Evolutionary conservation across 2,888 invertebrate genomes (phyloP).

Genomic region (Hedya salicella): DNA sequence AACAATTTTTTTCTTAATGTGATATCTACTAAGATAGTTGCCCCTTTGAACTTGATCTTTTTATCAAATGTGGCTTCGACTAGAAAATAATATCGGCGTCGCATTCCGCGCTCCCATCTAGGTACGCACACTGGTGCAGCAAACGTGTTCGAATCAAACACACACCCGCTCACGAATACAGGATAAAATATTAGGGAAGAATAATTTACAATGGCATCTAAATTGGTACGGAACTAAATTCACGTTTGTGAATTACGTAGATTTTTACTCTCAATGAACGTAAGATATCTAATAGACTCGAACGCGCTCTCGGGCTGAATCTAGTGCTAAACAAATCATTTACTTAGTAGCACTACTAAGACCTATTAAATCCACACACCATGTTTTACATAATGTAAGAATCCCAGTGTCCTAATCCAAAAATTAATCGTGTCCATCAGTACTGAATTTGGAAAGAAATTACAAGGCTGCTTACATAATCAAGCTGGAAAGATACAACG

Average conservation of each 20-base stretch:
- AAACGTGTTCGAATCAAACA: constrained; percentile 43
- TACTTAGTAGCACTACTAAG: background rate
- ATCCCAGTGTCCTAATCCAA: constrained; percentile 17
- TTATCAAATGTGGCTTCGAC: constrained; percentile 74
- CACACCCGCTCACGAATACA: constrained; percentile 45
- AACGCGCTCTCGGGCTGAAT: background rate
- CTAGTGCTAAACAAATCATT: background rate
- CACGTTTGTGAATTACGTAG: background rate
- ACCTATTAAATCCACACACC: too few relatives aligned
- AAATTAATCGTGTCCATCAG: constrained; percentile 28
- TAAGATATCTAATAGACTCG: constrained; percentile 2
- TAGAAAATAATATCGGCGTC: constrained; percentile 74
- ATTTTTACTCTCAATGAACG: background rate
- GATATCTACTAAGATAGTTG: constrained; percentile 62
- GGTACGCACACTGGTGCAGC: constrained; percentile 55
- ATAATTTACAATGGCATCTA: constrained; percentile 12
- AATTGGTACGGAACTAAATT: background rate
- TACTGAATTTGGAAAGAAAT: constrained; percentile 30
- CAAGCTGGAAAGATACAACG: constrained; percentile 45
- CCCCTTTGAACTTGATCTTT: constrained; percentile 83
- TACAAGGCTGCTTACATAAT: constrained; percentile 46
- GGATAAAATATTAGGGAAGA: constrained; percentile 35
- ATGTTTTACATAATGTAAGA: constrained; percentile 1
- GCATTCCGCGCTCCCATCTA: constrained; percentile 72
- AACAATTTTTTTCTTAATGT: constrained; percentile 48